Base-by-base conservation (phyloP, 1,140 invertebrate species). In the Pinna nobilis region DNA sequence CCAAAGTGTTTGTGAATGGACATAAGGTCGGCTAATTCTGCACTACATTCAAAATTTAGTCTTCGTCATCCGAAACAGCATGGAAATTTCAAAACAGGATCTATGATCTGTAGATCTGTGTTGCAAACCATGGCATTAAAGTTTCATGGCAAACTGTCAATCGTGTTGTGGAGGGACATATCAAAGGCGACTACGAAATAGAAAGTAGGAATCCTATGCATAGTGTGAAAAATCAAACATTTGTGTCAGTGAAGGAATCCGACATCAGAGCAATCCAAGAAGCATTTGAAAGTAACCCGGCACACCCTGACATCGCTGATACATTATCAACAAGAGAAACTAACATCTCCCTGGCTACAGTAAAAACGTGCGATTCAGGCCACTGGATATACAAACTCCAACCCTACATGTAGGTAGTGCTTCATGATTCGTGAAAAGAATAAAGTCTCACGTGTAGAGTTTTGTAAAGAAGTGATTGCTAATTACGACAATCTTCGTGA, bases 401-500 rank as follows among this genome's bases (percentile, higher is more conserved):
- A n/a, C n/a, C n/a, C n/a, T n/a, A n/a, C n/a, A n/a, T n/a, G n/a
- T n/a, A n/a, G n/a, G n/a, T n/a, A n/a, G n/a, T n/a, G n/a, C n/a
- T n/a, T n/a, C n/a, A n/a, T n/a, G n/a, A n/a, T n/a, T n/a, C n/a
- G n/a, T n/a, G n/a, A n/a, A n/a, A n/a, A n/a, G n/a, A n/a, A n/a
- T n/a, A n/a, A n/a, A n/a, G n/a, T n/a, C n/a, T n/a, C 51, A 50
- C 13, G 67, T 9, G 33, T 70, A 0, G 67, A 49, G 0, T 70
- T 70, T 50, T 70, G 67, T 25, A 61, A 35, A 28, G 11, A 61
- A 13, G n/a, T 70, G 1, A 20, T 70, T 3, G 7, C 2, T 1
- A 37, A 25, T 6, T 60, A 70, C 32, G 55, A 70, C 28, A 60
- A 13, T 35, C 55, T 70, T n/a, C 41, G 50, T 28, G 44, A 70